Evolutionary conservation across 2,888 invertebrate genomes (phyloP).

Genomic region (Toxonevra muliebris): DNA sequence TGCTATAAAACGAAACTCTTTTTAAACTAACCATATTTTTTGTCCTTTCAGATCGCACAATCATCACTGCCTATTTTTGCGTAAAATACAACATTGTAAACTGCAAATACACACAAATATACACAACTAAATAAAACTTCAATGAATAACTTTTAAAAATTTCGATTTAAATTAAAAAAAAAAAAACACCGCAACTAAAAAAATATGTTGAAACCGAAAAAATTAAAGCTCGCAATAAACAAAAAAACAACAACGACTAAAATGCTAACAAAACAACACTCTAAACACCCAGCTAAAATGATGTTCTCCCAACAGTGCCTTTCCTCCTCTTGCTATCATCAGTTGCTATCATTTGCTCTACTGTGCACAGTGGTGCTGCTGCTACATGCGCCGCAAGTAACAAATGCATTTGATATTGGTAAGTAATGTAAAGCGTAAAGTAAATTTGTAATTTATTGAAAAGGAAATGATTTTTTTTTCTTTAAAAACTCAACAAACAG

Average conservation of each 20-base stretch:
- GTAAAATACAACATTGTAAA: conserved; percentile 21
- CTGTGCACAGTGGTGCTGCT: conserved; percentile 51
- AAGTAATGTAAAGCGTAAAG: conserved; percentile 37
- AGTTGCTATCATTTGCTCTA: conserved; percentile 47
- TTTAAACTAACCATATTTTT: neutral
- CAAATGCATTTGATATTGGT: conserved; percentile 59
- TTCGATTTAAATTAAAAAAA: conserved; percentile 27
- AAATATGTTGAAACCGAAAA: conserved; percentile 18
- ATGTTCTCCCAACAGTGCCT: conserved; percentile 63
- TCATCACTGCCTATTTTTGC: conserved; percentile 36
- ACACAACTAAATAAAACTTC: conserved; percentile 2
- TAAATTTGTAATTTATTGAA: neutral
- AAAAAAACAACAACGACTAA: conserved; percentile 13
- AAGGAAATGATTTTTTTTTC: no score
- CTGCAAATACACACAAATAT: conserved; percentile 13
- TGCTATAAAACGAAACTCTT: no score
- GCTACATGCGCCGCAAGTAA: conserved; percentile 49
- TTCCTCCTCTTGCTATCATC: conserved; percentile 49
- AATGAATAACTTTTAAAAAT: conserved; percentile 10
- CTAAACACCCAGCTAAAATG: conserved; percentile 34
- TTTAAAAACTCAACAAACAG: no score
- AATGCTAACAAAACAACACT: neutral
- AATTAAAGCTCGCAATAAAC: conserved; percentile 11
- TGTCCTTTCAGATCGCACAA: conserved; percentile 35
- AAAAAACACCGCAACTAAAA: conserved; percentile 36